These are phyloP conservation scores for Pseudoips prasinana DNA, from an alignment of 2,888 invertebrate species.

Conservation along the genomic window DNA sequence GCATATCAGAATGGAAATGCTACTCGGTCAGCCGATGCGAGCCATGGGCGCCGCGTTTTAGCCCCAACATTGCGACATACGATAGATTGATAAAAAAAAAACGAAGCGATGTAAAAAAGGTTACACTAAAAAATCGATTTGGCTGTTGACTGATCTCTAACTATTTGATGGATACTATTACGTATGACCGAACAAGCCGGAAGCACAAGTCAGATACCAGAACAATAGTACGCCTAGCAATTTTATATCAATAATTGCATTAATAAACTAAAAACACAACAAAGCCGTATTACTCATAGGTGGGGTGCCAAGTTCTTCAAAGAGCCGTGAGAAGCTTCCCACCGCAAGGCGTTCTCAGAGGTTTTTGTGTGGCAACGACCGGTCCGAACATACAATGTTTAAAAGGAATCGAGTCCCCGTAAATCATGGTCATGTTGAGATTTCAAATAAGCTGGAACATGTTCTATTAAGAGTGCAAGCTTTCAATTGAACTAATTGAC, in stretches of 20 bases:
- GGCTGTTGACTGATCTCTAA: no score
- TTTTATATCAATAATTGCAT: conserved; percentile 5
- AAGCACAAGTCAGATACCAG: conserved; percentile 3
- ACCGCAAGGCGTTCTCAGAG: conserved; percentile 47
- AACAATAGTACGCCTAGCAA: conserved; percentile 4
- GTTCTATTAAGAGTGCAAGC: conserved; percentile 17
- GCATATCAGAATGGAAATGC: no score
- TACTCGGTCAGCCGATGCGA: no score
- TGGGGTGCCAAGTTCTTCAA: conserved; percentile 29
- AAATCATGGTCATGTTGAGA: conserved; percentile 23
- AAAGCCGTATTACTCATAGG: conserved; percentile 19
- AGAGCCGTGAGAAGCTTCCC: conserved; percentile 64
- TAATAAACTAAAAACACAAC: conserved; percentile 10
- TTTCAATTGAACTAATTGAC: conserved; percentile 11
- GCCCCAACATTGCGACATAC: no score
- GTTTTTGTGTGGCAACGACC: conserved; percentile 35
- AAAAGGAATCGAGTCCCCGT: conserved; percentile 21
- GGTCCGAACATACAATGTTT: conserved; percentile 29
- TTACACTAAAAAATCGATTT: no score
- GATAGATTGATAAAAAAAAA: no score
- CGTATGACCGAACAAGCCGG: no score
- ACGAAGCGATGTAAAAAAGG: no score
- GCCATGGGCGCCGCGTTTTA: no score
- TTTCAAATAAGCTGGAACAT: conserved; percentile 20
- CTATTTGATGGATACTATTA: no score